These are phyloP conservation scores for Bacillus rossius DNA, from an alignment of 1,140 invertebrate genomes.

Conservation along the genomic window DNA sequence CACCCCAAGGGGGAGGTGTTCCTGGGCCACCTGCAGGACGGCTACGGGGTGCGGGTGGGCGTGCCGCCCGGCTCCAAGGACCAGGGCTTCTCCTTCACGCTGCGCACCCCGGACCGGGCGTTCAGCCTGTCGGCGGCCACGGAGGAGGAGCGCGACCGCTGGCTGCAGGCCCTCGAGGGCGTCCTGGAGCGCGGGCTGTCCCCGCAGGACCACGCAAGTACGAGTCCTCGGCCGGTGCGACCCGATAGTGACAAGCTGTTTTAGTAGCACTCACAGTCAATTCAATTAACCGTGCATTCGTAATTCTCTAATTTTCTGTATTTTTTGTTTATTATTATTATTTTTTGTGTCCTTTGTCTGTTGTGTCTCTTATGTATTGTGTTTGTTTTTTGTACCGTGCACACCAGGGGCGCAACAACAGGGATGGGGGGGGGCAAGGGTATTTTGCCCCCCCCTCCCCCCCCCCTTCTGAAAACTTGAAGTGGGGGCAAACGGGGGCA, in stretches of 20 bases:
- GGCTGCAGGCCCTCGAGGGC: conserved; percentile 70
- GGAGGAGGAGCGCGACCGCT: conserved; percentile 68
- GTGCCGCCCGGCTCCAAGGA: conserved; percentile 62
- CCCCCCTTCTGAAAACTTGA: no score
- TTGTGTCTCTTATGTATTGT: no score
- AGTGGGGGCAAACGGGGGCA: no score
- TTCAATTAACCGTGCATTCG: no score
- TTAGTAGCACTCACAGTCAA: no score
- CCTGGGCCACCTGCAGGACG: conserved; percentile 68
- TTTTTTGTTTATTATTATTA: conserved; percentile 11
- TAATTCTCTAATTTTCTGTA: conserved; percentile 7
- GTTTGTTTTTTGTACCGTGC: no score
- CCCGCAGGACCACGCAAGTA: conserved; percentile 73
- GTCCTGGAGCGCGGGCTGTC: conserved; percentile 72
- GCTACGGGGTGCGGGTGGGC: conserved; percentile 59
- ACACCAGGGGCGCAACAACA: no score
- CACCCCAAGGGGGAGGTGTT: conserved; percentile 90
- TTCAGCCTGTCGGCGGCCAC: conserved; percentile 78
- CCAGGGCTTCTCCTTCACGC: conserved; percentile 74
- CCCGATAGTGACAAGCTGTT: no score
- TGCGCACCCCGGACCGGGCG: conserved; percentile 76
- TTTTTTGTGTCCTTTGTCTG: not conserved
- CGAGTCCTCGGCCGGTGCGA: no score
- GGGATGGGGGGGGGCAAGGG: no score
- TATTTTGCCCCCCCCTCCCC: no score